Evolutionary conservation across 2,113 vertebrate species (phyloP).

Genomic region (Gasterosteus aculeatus): DNA sequence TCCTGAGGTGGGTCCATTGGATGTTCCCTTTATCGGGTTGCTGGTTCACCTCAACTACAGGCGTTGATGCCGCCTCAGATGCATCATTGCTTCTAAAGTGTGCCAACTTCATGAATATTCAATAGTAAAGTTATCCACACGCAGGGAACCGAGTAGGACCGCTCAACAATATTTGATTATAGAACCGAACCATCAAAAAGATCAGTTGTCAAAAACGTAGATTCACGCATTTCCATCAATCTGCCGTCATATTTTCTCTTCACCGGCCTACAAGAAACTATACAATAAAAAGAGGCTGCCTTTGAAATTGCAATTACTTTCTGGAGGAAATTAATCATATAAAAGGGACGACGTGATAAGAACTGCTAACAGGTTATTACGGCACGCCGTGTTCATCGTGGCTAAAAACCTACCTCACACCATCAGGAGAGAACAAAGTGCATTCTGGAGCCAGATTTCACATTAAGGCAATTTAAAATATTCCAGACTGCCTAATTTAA

Average conservation of each 20-base stretch:
- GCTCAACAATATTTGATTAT: not conserved
- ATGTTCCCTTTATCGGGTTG: not conserved
- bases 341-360: conserved; percentile 78
- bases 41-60: not conserved
- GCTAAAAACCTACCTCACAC: conserved; percentile 70
- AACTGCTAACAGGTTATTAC: conserved; percentile 80
- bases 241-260: conserved; percentile 36
- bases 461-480: conserved; percentile 83
- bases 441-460: conserved; percentile 78
- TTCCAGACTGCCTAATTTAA: conserved; percentile 78
- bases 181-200: conserved; percentile 9
- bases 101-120: not conserved
- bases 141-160: not conserved
- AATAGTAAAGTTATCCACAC: not conserved
- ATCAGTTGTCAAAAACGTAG: not conserved
- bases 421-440: conserved; percentile 79
- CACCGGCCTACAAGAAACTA: conserved; percentile 40
- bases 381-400: conserved; percentile 58
- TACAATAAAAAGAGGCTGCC: conserved; percentile 60
- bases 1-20: not conserved
- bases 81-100: not conserved
- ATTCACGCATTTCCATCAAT: conserved; percentile 7
- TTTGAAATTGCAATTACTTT: conserved; percentile 74
- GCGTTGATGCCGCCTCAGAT: not conserved
- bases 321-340: conserved; percentile 79